Percentiles rank a stretch among this genome's conserved stretches.
Conservation (phyloP, 2,113 vertebrate species). For the Phyllopteryx taeniolatus region DNA sequence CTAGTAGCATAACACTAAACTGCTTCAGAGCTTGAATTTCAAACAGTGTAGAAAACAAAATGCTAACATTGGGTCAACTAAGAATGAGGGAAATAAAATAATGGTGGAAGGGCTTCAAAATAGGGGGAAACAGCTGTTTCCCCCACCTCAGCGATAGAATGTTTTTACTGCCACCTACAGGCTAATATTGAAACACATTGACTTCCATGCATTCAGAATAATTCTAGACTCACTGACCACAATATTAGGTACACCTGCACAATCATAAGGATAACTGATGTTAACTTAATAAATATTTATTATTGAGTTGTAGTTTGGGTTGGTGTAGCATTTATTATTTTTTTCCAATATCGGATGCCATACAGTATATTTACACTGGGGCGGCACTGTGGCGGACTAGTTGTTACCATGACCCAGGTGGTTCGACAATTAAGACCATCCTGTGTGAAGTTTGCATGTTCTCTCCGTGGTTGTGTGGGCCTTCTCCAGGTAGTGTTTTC, state of each 20-base stretch:
- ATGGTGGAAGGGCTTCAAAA: background rate
- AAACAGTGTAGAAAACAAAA: background rate
- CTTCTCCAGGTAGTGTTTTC: too few relatives aligned
- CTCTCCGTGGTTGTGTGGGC: too few relatives aligned
- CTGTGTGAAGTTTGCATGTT: background rate
- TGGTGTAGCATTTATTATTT: background rate
- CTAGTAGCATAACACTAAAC: slow-evolving; percentile 13
- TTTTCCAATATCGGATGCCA: background rate
- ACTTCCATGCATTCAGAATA: background rate
- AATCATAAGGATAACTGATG: background rate
- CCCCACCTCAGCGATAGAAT: slow-evolving; percentile 20
- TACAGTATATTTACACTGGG: background rate
- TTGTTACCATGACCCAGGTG: too few relatives aligned
- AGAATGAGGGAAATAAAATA: background rate
- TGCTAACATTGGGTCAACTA: background rate
- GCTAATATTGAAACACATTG: slow-evolving; percentile 7
- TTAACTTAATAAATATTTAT: background rate
- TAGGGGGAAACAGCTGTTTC: background rate
- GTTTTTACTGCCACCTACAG: slow-evolving; percentile 64
- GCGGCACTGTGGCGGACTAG: too few relatives aligned
- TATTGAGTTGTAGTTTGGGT: background rate
- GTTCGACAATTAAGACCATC: background rate
- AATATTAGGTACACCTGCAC: background rate
- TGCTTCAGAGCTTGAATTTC: background rate
- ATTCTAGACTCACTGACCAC: background rate